A percentile compares a stretch with the other conserved stretches of the same genome.
phyloP scores from a whole-genome alignment of 2,113 vertebrate genomes.

The Daphoenositta chrysoptera region DNA sequence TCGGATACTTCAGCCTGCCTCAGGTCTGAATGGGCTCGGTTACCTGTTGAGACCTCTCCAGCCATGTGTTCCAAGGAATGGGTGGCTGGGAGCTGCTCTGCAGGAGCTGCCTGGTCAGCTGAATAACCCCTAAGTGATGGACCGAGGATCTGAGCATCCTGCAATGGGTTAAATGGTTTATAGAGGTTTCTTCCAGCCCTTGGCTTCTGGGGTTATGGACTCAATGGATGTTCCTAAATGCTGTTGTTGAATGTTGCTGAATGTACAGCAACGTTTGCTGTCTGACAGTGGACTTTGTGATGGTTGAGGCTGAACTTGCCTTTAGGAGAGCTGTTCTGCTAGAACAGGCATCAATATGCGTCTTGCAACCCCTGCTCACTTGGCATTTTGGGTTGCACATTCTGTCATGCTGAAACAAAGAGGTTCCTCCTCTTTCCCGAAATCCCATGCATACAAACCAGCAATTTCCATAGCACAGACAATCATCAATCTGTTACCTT shows the following conservation, averaged over 20 bases:
- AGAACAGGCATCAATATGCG: not conserved
- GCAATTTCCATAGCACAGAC: slow-evolving; percentile 39
- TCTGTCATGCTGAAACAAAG: slow-evolving; percentile 31
- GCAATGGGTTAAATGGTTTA: not conserved
- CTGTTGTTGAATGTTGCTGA: no score
- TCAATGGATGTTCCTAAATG: not conserved
- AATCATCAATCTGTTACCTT: slow-evolving; percentile 43
- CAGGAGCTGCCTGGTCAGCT: not conserved
- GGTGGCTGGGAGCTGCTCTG: not conserved
- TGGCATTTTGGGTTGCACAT: slow-evolving; percentile 3
- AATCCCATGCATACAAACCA: slow-evolving; percentile 46
- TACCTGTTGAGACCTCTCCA: not conserved
- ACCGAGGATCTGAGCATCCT: not conserved
- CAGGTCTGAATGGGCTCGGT: not conserved
- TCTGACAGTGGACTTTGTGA: not conserved
- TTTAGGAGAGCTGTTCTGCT: not conserved
- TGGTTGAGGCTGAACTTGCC: not conserved
- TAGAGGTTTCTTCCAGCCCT: not conserved
- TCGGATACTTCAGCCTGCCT: not conserved
- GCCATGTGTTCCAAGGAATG: not conserved
- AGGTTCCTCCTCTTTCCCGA: slow-evolving; percentile 27
- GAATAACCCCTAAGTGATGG: not conserved
- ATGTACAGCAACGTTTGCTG: not conserved
- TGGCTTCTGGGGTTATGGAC: not conserved
- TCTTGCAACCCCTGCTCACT: not conserved